Base-by-base conservation (phyloP, 2,797 vertebrate species). In the Coccyzus lansbergi region DNA sequence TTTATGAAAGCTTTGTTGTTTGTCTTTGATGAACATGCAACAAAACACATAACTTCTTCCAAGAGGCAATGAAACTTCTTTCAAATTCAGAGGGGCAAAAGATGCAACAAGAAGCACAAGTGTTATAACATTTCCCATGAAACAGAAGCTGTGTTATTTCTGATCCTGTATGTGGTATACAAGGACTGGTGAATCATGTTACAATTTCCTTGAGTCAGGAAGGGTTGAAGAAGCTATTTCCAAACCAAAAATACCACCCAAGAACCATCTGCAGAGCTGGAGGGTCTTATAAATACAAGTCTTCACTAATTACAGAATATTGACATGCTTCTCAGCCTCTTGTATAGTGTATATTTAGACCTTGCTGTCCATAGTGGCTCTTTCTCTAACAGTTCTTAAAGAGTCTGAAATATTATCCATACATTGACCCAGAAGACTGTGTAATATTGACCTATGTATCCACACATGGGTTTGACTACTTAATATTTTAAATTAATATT, bases 61-160 rank as follows among this genome's bases (percentile, higher is more conserved):
- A 48, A 51, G 12, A 70, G 22, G 7, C 34, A 53, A 49, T 53
- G 25, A 16, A 84, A 8, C 19, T 36, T 64, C 17, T 72, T 65
- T 33, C 28, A 64, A 70, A 64, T 44, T 74, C 55, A 65, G 31
- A 58, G 7, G 4, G 25, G 7, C 29, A n/a, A 62, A 82, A 48
- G 12, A 28, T 13, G 3, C 33, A 33, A 80, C 53, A 82, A 46
- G 29, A 42, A 68, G 14, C 13, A 53, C 0, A 0, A 6, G 29
- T 34, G 3, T 19, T 51, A 34, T 4, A 77, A 25, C 6, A 48
- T 56, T 86, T 91, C 12, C 33, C 20, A 12, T 16, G 4, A 72
- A 52, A 46, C 2, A 86, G 26, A 34, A 83, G 15, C 12, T 62
- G 28, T 33, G 3, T 12, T 6, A 24, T 48, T 68, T 72, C 51